Conservation (phyloP, 1,140 invertebrate species). For the Musca domestica region DNA sequence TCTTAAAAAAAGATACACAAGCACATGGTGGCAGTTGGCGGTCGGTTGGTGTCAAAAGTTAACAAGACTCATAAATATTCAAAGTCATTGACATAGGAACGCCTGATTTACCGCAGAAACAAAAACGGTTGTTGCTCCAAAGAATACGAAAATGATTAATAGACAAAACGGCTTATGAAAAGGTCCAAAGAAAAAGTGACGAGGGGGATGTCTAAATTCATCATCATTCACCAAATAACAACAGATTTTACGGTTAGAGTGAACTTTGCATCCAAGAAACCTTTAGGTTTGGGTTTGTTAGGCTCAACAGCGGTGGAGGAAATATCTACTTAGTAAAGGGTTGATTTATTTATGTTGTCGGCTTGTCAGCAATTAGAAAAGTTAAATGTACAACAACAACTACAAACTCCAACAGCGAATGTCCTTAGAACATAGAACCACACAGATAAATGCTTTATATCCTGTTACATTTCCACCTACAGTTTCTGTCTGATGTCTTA, state of each 20-base stretch:
- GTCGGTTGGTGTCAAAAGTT: neutral
- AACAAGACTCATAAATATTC: slow-evolving; percentile 10
- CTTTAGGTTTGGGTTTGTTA: neutral
- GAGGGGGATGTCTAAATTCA: slow-evolving; percentile 6
- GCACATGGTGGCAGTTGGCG: neutral
- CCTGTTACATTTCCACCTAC: slow-evolving; percentile 3
- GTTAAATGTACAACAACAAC: slow-evolving; percentile 35
- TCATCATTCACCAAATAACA: slow-evolving; percentile 1
- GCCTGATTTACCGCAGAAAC: neutral
- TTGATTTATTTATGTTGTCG: slow-evolving; percentile 48
- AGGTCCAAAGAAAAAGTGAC: slow-evolving; percentile 1
- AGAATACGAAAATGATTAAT: neutral
- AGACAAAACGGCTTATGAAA: neutral
- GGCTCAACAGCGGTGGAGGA: neutral
- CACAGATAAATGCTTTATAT: neutral
- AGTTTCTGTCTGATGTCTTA: neutral
- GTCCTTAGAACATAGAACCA: neutral
- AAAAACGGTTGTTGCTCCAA: neutral
- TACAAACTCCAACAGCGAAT: slow-evolving; percentile 6
- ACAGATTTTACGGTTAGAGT: neutral
- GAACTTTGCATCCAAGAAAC: neutral
- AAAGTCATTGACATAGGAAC: slow-evolving; percentile 14
- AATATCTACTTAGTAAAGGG: neutral
- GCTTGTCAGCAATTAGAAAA: slow-evolving; percentile 51
- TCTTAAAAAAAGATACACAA: neutral